Evolutionary conservation across 1,140 invertebrate species (phyloP), one percentile per base, ranked within the genome.

Genomic region (Ladona fulva): DNA sequence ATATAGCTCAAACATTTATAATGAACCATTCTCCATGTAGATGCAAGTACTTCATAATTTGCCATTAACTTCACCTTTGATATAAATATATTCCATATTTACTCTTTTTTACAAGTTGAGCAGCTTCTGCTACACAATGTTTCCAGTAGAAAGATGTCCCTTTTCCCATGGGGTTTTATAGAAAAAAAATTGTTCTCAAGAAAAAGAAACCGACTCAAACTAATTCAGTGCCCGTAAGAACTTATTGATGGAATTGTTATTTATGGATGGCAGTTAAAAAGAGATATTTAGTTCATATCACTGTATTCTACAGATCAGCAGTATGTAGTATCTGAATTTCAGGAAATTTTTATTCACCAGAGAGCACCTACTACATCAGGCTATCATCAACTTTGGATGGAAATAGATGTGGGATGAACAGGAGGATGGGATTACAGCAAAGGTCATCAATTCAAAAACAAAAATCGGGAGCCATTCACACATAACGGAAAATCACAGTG

Each of bases 351-450:
- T 66, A 19, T 66, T 66, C 52, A 66, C 52, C 52, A 66, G 52
- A 66, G 52, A 66, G 52, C 52, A 66, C 52, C 52, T 66, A 66
- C 14, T 66, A 66, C 52, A 66, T 66, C 52, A 66, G 52, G 52
- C 52, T 66, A 66, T 66, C 52, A 66, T 66, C 52, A 66, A 66
- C 52, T 66, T 66, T 66, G 52, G 52, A 66, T 66, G 52, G 52
- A 66, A 66, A 66, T 22, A 66, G 16, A 66, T 66, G 52, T 19
- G n/a, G 52, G 52, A 66, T 66, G 52, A 66, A 66, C 16, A 22
- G 52, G 52, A 66, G 52, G 52, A 66, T 66, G 52, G 52, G 29
- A 19, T 66, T 66, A 66, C 52, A 66, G 19, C 14, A 66, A 66
- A 66, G 52, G 52, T 66, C 52, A 66, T 37, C 29, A 37, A 37